A percentile compares a stretch with the other conserved stretches of the same genome.
phyloP scores from a whole-genome alignment of 2,113 vertebrate genomes.

The Drymodes brunneopygia region DNA sequence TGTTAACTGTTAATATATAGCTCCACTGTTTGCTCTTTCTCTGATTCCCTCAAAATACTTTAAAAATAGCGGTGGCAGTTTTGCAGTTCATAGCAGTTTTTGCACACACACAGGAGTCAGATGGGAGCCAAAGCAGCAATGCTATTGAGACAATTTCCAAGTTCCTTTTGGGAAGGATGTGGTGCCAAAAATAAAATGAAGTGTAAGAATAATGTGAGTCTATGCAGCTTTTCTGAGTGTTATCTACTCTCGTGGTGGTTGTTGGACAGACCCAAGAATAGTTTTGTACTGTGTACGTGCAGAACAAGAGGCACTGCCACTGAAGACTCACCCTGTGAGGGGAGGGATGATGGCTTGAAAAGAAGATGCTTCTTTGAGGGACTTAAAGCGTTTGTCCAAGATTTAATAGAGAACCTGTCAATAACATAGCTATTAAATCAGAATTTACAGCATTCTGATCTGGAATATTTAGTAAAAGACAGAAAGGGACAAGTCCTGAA shows the following conservation, averaged over 20 bases:
- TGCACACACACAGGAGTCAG: not conserved
- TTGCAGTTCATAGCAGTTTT: slow-evolving; percentile 28
- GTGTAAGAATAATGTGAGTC: slow-evolving; percentile 8
- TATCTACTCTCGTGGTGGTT: not conserved
- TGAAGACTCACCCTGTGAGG: not conserved
- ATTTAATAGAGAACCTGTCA: not conserved
- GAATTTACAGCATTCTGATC: not conserved
- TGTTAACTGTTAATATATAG: not conserved
- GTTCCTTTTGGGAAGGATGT: slow-evolving; percentile 55
- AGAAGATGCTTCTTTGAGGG: not conserved
- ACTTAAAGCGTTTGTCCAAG: not conserved
- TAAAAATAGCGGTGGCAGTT: not conserved
- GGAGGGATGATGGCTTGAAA: not conserved
- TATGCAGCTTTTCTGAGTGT: slow-evolving; percentile 9
- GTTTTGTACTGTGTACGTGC: not conserved
- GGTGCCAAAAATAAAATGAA: slow-evolving; percentile 45
- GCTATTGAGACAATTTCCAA: slow-evolving; percentile 15
- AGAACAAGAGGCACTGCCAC: not conserved
- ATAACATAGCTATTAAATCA: not conserved
- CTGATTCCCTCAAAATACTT: not conserved
- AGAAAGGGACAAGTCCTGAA: not conserved
- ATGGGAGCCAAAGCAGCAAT: not conserved
- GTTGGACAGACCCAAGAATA: not conserved
- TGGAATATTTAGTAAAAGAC: not conserved
- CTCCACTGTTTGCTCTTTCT: slow-evolving; percentile 13